These are phyloP conservation scores for Chlamydotis undulata DNA, from an alignment of 2,113 vertebrate genomes.

Conservation along the genomic window DNA sequence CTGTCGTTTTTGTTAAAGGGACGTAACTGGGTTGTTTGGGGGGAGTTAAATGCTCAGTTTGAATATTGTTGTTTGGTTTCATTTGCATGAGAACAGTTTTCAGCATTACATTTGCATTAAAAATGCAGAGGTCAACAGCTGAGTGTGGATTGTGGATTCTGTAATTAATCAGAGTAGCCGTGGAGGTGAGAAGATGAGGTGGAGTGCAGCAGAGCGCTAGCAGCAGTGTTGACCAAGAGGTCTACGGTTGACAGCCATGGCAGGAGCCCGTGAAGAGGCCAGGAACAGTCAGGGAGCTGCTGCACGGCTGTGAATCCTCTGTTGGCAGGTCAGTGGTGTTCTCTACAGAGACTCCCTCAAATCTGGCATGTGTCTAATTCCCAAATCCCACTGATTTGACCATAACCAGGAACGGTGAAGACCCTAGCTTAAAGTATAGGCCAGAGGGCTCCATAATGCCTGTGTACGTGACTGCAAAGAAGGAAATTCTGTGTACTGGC, in stretches of 20 bases:
- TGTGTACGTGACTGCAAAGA: background rate
- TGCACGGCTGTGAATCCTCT: no score
- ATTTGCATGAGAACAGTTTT: background rate
- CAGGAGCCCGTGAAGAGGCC: background rate
- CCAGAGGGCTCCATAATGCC: background rate
- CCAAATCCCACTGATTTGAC: background rate
- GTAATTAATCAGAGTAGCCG: background rate
- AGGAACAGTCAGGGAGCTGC: background rate
- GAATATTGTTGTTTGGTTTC: background rate
- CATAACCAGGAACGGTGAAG: background rate
- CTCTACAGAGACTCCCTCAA: background rate
- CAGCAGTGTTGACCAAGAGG: background rate
- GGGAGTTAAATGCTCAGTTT: background rate
- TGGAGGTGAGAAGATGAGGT: background rate
- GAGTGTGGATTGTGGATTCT: background rate
- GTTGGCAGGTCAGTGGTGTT: no score
- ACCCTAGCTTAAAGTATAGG: fast-evolving
- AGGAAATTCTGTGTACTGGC: background rate
- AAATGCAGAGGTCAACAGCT: background rate
- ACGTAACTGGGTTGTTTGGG: background rate
- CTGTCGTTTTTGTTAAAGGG: background rate
- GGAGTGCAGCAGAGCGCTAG: background rate
- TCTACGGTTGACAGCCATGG: fast-evolving
- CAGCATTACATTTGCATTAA: background rate
- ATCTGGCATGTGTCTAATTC: fast-evolving